phyloP scores from a whole-genome alignment of 2,888 invertebrate species.

The Hololepta plana region DNA sequence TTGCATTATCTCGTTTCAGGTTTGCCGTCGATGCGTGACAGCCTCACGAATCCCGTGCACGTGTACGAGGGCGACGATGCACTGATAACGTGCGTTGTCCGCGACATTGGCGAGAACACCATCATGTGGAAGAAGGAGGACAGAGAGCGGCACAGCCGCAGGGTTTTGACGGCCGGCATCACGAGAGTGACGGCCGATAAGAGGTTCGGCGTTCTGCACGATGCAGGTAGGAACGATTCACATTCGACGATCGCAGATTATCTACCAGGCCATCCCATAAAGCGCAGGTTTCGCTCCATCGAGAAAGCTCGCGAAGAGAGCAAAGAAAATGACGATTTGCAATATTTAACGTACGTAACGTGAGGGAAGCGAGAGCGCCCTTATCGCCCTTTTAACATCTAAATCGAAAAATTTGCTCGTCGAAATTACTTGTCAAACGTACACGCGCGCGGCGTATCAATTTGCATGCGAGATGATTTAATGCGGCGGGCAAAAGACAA shows the following conservation, averaged over 20 bases:
- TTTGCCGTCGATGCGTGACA: conserved; percentile 30
- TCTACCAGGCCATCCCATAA: too few relatives aligned
- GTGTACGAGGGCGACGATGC: conserved; percentile 60
- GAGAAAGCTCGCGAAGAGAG: too few relatives aligned
- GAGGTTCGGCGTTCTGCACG: conserved; percentile 55
- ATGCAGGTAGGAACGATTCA: conserved; percentile 42
- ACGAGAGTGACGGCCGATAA: conserved; percentile 58
- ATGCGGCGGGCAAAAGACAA: too few relatives aligned
- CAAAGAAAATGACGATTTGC: too few relatives aligned
- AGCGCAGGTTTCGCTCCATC: too few relatives aligned
- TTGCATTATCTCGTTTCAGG: conserved; percentile 17
- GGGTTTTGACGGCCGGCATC: conserved; percentile 55
- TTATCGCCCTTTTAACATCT: too few relatives aligned
- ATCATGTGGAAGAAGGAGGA: conserved; percentile 60
- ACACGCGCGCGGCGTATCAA: too few relatives aligned
- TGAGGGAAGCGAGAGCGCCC: too few relatives aligned
- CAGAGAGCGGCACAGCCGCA: conserved; percentile 32
- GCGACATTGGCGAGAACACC: conserved; percentile 48
- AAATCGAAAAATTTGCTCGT: too few relatives aligned
- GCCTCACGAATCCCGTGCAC: conserved; percentile 32
- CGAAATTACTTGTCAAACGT: too few relatives aligned
- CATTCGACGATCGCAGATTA: background rate
- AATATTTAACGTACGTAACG: too few relatives aligned
- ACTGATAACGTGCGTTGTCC: conserved; percentile 62
- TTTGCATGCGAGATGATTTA: too few relatives aligned